Percentiles rank a stretch among this genome's conserved stretches.
Conservation (phyloP, 2,797 vertebrate species). For the Sternotherus odoratus region DNA sequence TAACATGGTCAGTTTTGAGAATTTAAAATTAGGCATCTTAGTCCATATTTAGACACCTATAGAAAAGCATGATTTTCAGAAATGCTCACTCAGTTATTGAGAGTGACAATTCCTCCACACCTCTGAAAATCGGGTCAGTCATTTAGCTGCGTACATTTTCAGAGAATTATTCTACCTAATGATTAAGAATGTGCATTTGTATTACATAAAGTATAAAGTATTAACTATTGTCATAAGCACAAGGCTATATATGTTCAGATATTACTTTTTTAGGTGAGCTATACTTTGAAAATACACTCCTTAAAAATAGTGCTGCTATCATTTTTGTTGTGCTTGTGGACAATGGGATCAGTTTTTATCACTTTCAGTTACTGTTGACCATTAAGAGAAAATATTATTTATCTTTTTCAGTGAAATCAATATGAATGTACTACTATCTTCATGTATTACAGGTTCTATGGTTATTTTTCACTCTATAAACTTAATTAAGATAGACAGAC, state of each 20-base stretch:
- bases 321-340: not conserved
- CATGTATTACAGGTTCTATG: not conserved
- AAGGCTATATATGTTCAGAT: not conserved
- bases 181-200: not conserved
- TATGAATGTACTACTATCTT: not conserved
- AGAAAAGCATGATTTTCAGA: not conserved
- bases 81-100: not conserved
- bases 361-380: slow-evolving; percentile 6
- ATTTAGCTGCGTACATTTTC: not conserved
- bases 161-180: not conserved
- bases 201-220: not conserved
- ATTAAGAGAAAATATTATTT: slow-evolving; percentile 9
- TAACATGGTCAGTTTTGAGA: not conserved
- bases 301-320: not conserved
- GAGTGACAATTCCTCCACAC: not conserved
- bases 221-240: not conserved
- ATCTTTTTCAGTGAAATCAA: not conserved
- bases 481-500: not conserved
- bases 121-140: not conserved
- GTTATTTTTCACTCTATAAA: not conserved
- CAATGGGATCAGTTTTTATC: not conserved
- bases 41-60: not conserved
- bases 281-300: not conserved
- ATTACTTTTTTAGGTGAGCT: not conserved
- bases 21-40: not conserved